Evolutionary conservation across 2,888 invertebrate species (phyloP).

Genomic region (Melieria crassipennis): DNA sequence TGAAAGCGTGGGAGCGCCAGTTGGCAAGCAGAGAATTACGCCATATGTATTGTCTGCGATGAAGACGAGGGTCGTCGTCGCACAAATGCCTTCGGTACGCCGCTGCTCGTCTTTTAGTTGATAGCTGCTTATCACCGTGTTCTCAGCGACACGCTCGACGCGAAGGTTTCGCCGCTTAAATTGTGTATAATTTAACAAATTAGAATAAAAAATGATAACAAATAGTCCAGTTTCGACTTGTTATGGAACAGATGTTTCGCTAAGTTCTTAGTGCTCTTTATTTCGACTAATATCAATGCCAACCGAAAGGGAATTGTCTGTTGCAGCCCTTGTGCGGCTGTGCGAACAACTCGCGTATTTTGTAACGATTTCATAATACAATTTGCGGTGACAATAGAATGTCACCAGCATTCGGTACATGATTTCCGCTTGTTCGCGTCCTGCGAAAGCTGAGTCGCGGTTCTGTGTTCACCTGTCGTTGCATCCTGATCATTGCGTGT

Average conservation of each 20-base stretch:
- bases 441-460: neutral
- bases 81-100: too few species aligned
- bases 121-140: conserved; percentile 29
- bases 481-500: too few species aligned
- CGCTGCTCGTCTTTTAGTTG: conserved; percentile 20
- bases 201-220: neutral
- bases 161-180: conserved; percentile 1
- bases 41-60: too few species aligned
- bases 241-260: too few species aligned
- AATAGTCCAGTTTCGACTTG: neutral
- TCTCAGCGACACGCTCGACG: conserved; percentile 6
- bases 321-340: too few species aligned
- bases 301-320: too few species aligned
- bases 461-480: too few species aligned
- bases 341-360: conserved; percentile 44
- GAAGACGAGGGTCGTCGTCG: too few species aligned
- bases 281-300: too few species aligned
- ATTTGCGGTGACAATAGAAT: neutral
- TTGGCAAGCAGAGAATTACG: too few species aligned
- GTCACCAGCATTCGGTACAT: neutral
- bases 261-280: too few species aligned
- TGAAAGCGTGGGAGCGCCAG: too few species aligned
- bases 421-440: neutral
- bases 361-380: conserved; percentile 58
- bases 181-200: conserved; percentile 2